Conservation (phyloP, 2,888 invertebrate genomes). For the Azorinus chamasolen region DNA sequence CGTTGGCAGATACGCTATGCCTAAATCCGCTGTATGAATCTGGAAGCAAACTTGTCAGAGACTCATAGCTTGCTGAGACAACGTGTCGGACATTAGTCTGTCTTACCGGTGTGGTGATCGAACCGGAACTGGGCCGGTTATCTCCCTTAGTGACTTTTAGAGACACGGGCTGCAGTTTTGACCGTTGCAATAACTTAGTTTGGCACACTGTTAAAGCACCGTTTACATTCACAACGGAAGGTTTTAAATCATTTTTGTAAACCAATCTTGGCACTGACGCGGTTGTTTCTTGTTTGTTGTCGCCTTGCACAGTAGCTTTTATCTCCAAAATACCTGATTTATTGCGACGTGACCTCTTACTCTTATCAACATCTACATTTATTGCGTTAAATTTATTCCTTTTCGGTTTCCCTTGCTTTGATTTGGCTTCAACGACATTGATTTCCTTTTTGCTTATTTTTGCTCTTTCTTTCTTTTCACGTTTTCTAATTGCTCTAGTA, state of each 20-base stretch:
- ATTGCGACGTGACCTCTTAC: slow-evolving; percentile 10
- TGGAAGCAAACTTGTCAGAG: slow-evolving; percentile 41
- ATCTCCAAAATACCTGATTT: slow-evolving; percentile 52
- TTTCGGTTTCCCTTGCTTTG: slow-evolving; percentile 22
- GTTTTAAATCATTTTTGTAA: slow-evolving; percentile 52
- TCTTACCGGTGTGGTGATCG: background rate
- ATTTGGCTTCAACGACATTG: slow-evolving; percentile 7
- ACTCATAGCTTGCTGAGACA: slow-evolving; percentile 47
- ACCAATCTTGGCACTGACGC: slow-evolving; percentile 28
- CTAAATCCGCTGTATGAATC: slow-evolving; percentile 25
- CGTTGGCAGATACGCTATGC: background rate
- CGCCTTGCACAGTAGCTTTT: slow-evolving; percentile 43
- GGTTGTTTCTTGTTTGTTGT: slow-evolving; percentile 17
- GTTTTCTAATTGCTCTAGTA: slow-evolving; percentile 2
- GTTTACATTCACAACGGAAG: slow-evolving; percentile 48
- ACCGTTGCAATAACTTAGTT: slow-evolving; percentile 8
- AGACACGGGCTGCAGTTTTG: slow-evolving; percentile 50
- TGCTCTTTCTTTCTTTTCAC: slow-evolving; percentile 23
- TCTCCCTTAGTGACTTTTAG: slow-evolving; percentile 42
- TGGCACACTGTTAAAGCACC: slow-evolving; percentile 21
- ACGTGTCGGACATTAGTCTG: slow-evolving; percentile 8
- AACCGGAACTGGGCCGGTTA: slow-evolving; percentile 1
- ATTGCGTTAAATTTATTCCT: slow-evolving; percentile 32
- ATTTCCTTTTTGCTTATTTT: background rate
- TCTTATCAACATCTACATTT: slow-evolving; percentile 33